Evolutionary conservation across 2,797 vertebrate species (phyloP).

Genomic region (Microctenopoma lineatum): DNA sequence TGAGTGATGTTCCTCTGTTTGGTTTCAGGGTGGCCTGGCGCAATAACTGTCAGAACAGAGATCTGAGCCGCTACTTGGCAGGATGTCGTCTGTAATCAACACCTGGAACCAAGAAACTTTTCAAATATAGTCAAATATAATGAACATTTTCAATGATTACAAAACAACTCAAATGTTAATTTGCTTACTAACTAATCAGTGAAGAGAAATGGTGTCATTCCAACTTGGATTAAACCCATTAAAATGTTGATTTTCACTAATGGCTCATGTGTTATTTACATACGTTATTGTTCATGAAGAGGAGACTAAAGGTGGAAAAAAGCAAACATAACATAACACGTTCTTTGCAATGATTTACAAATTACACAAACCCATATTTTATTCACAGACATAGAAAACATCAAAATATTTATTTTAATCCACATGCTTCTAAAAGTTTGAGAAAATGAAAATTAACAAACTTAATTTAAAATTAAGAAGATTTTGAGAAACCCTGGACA

Average conservation of each 20-base stretch:
- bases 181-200: neutral
- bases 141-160: neutral
- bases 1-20: conserved; percentile 1
- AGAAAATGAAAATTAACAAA: too few species aligned
- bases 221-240: neutral
- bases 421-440: too few species aligned
- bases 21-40: conserved; percentile 73
- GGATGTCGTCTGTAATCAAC: conserved; percentile 54
- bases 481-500: too few species aligned
- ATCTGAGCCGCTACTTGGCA: conserved; percentile 56
- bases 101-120: neutral
- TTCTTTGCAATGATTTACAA: too few species aligned
- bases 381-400: too few species aligned
- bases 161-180: neutral
- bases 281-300: too few species aligned
- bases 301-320: too few species aligned
- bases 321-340: too few species aligned
- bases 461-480: too few species aligned
- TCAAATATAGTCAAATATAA: too few species aligned
- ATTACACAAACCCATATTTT: too few species aligned
- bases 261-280: neutral
- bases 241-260: conserved; percentile 5
- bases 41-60: neutral
- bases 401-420: too few species aligned
- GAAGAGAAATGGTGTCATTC: conserved; percentile 6